phyloP scores from a whole-genome alignment of 2,113 vertebrate species.

The Brevimyrus niger region DNA sequence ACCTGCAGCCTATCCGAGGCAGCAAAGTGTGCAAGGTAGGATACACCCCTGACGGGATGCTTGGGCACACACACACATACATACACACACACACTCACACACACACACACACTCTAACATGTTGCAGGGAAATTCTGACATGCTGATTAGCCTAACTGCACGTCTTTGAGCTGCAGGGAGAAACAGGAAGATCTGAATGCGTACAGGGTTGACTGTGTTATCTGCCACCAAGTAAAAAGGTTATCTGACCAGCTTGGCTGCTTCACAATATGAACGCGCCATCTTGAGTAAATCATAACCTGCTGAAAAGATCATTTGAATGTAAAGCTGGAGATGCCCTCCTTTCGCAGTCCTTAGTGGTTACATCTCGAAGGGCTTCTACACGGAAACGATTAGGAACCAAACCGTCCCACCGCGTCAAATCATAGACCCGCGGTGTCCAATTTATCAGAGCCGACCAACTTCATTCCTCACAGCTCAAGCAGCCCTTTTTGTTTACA shows the following conservation, averaged over 20 bases:
- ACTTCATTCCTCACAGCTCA: conserved; percentile 12
- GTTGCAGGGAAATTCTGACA: not conserved
- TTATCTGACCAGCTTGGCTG: not conserved
- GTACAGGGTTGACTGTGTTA: not conserved
- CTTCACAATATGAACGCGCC: not conserved
- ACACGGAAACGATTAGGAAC: not conserved
- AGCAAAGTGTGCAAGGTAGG: not conserved
- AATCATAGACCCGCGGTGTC: not conserved
- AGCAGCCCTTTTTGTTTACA: conserved; percentile 12
- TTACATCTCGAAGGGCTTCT: not conserved
- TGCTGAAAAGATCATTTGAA: not conserved
- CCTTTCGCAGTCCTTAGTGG: not conserved
- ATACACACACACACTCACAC: not conserved
- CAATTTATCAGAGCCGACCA: conserved; percentile 3
- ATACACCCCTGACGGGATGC: not conserved
- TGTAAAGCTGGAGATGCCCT: not conserved
- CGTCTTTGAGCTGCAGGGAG: not conserved
- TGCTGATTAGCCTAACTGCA: not conserved
- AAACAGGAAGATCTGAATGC: not conserved
- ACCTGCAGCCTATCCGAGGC: not conserved
- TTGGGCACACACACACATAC: not conserved
- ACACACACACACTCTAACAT: not conserved
- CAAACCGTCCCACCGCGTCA: not conserved
- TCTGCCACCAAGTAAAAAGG: not conserved
- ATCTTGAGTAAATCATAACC: not conserved